Evolutionary conservation across 2,797 vertebrate species (phyloP).

Genomic region (Sebastolobus alascanus): DNA sequence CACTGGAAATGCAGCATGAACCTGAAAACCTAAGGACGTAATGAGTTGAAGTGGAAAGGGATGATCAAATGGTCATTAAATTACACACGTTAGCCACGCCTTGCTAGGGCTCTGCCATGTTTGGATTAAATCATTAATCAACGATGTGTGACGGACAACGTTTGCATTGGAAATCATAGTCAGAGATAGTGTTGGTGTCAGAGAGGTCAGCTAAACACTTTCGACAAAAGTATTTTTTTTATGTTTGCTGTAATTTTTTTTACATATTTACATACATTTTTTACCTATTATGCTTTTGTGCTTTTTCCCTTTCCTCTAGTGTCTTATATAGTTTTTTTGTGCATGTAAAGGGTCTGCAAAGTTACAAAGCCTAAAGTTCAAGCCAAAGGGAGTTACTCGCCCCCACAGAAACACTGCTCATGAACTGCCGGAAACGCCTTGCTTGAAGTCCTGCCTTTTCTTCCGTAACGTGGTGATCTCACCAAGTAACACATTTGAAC

Average conservation of each 20-base stretch:
- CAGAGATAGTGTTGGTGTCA: background rate
- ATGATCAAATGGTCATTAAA: slow-evolving; percentile 22
- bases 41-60: background rate
- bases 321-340: too few relatives aligned
- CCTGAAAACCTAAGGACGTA: background rate
- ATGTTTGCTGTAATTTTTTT: background rate
- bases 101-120: background rate
- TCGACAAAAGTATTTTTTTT: background rate
- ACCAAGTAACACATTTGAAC: too few relatives aligned
- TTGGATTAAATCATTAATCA: slow-evolving; percentile 4
- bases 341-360: too few relatives aligned
- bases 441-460: too few relatives aligned
- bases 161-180: background rate
- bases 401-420: too few relatives aligned
- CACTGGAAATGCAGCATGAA: background rate
- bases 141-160: background rate
- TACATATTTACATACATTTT: too few relatives aligned
- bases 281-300: too few relatives aligned
- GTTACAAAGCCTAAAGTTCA: too few relatives aligned
- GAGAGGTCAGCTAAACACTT: background rate
- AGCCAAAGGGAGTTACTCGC: too few relatives aligned
- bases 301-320: too few relatives aligned
- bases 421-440: too few relatives aligned
- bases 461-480: too few relatives aligned
- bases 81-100: background rate